phyloP scores from a whole-genome alignment of 2,888 invertebrate genomes.

The Catotricha subobsoleta region DNA sequence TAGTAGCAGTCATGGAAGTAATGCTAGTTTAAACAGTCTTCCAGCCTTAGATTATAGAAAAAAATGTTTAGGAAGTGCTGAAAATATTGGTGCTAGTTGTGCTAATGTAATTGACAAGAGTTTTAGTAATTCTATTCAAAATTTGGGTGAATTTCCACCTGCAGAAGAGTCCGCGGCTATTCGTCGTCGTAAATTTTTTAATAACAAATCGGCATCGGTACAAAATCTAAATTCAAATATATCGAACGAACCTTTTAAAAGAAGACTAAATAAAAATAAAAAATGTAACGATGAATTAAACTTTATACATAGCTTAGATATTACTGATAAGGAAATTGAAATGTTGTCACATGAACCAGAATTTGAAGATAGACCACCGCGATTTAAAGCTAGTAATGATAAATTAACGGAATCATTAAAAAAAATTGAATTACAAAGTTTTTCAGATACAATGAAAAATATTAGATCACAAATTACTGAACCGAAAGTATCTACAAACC shows the following conservation, averaged over 20 bases:
- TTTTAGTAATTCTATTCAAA: conserved; percentile 2
- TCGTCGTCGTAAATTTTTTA: not conserved
- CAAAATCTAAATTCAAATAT: conserved; percentile 3
- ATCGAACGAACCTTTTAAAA: not conserved
- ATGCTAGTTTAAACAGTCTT: conserved; percentile 2
- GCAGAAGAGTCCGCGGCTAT: not conserved
- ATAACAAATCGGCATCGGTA: conserved; percentile 2
- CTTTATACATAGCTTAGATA: conserved; percentile 5
- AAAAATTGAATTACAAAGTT: conserved; percentile 25
- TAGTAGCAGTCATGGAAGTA: conserved; percentile 15
- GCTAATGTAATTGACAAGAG: no score
- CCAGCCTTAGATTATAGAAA: not conserved
- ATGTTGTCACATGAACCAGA: conserved; percentile 7
- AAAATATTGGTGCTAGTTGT: no score
- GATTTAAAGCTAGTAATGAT: conserved; percentile 5
- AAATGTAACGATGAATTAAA: conserved; percentile 2
- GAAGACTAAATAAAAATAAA: not conserved
- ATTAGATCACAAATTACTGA: conserved; percentile 23
- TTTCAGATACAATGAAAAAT: conserved; percentile 24
- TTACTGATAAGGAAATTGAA: conserved; percentile 7
- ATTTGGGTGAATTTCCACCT: not conserved
- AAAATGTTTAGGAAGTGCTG: not conserved
- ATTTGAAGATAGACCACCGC: conserved; percentile 4
- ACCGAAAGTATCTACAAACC: conserved; percentile 17
- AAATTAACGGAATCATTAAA: conserved; percentile 19